Evolutionary conservation across 2,113 vertebrate species (phyloP), one percentile per base, ranked within the genome.

Genomic region (Australoheros scitulus): DNA sequence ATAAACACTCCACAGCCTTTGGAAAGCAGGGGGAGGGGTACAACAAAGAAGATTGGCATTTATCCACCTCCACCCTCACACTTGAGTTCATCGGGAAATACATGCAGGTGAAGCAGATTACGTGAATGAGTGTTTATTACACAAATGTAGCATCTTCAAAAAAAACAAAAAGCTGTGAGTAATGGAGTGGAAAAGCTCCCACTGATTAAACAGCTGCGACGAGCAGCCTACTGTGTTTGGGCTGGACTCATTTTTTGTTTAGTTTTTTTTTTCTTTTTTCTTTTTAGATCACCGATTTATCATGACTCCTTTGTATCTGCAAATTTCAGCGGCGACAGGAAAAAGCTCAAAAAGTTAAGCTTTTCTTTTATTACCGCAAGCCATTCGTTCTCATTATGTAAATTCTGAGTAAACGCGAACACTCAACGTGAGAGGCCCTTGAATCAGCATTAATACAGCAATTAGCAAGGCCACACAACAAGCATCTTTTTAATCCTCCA

Each of bases 361-460:
- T 6, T 7, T 1, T 47, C 14, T 74, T 34, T 58, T 22, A 3
- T 55, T 32, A 32, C 17, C 20, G 20, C 20, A 1, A 64, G 20
- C 41, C 64, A 18, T 61, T 82, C 78, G 18, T 60, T 29, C 38
- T 29, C 58, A 86, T 83, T 74, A 84, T 82, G 61, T 32, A 50
- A 77, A 79, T 84, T 84, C 38, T 0, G 3, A 80, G 18, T 58
- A 56, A 87, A 86, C 83, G 74, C 41, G 76, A 87, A 60, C 82
- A 77, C 76, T 84, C 58, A 72, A 72, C 74, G 38, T 36, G 24
- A 89, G 82, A 87, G 80, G 79, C 80, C 47, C 78, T 85, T 52
- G 76, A 87, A 88, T 88, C 63, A 47, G 75, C 76, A 80, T 85
- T 87, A 84, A 77, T 82, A 57, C 64, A 81, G 80, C 70, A 86